These are phyloP conservation scores for Nomada goodeniana DNA, from an alignment of 2,888 invertebrate genomes.

Conservation along the genomic window DNA sequence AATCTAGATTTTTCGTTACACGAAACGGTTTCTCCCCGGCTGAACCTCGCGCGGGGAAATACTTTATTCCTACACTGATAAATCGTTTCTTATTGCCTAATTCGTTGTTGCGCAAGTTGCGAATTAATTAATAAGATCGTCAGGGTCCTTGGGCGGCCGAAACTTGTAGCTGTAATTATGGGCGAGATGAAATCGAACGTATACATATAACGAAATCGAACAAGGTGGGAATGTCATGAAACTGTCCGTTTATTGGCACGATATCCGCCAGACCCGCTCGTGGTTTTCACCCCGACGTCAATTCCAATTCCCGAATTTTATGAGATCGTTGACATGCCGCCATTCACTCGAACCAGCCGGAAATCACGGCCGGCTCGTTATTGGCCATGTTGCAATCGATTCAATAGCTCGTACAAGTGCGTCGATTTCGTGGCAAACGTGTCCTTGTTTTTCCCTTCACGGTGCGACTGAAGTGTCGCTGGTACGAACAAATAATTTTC, in stretches of 20 bases:
- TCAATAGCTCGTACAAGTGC: neutral
- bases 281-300: slow-evolving; percentile 51
- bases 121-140: neutral
- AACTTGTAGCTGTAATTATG: neutral
- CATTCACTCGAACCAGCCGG: slow-evolving; percentile 24
- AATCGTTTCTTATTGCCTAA: too few species aligned
- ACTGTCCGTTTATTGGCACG: slow-evolving; percentile 54
- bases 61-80: too few species aligned
- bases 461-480: slow-evolving; percentile 4
- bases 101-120: too few species aligned
- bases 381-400: slow-evolving; percentile 35
- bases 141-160: neutral
- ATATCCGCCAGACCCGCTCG: slow-evolving; percentile 31
- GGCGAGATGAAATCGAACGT: neutral
- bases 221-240: slow-evolving; percentile 38
- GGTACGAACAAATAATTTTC: slow-evolving; percentile 8
- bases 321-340: slow-evolving; percentile 50
- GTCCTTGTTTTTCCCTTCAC: slow-evolving; percentile 2
- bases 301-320: slow-evolving; percentile 67
- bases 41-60: too few species aligned
- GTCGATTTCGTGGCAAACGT: slow-evolving; percentile 11
- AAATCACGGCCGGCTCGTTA: slow-evolving; percentile 47
- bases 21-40: neutral
- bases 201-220: neutral
- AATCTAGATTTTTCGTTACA: neutral